Base-by-base conservation (phyloP, 2,888 invertebrate species). In the Euplagia quadripunctaria region DNA sequence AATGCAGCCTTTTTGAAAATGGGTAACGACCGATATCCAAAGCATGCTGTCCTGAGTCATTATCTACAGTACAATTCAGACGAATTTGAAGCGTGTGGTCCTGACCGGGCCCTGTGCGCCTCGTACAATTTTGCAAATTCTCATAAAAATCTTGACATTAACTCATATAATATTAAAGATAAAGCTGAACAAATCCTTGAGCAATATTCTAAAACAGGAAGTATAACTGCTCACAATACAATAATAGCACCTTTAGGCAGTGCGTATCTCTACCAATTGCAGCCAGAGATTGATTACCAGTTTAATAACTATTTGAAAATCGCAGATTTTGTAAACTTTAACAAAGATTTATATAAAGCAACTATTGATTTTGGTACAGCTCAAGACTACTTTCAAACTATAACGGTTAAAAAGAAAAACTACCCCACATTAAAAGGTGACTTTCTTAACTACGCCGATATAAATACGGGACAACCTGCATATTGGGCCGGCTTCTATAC, bases 401-500 rank as follows among this genome's bases (percentile, higher is more conserved):
- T 99, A 68, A 91, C 96, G 72, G 95, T 96, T 70, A 96, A 97
- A 64, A 96, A 96, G 80, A 94, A 96, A 75, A 93, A 96, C 1
- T 92, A 88, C 87, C 98, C 98, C 0, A 97, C 97, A 0, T 91
- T 99, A 12, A 97, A 97, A 86, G 99, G 99, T 0, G 99, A 99
- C 89, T 99, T 99, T 90, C 98, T 98, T 88, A 99, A 99, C 5
- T 99, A 99, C 93, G 98, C 99, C 0, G 99, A 99, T 90, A 97
- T 98, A 75, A 97, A 97, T 87, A 97, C 97, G 11, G 98, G 98
- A 0, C 95, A 97, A 42, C 98, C 99, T 0, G 98, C 99, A 0
- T 99, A 99, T 91, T 99, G 99, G 99, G 98, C 98, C 5, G 99
- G 99, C 0, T 99, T 98, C 92, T 99, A 97, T 91, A 98, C 99